Evolutionary conservation across 2,113 vertebrate species (phyloP).

Genomic region (Haplochromis burtoni): DNA sequence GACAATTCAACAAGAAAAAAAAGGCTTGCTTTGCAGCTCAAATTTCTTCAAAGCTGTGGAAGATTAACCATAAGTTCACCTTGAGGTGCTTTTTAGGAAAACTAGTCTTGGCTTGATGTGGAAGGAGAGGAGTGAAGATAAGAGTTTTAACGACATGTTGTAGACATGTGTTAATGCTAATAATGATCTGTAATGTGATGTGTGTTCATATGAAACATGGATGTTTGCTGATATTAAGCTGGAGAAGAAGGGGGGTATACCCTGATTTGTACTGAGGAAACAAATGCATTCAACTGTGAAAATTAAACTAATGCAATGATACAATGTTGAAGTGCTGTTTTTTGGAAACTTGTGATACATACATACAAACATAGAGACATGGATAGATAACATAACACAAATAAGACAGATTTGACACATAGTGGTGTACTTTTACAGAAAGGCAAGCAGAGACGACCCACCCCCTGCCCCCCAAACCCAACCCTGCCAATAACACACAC

Average conservation of each 20-base stretch:
- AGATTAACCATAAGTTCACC: neutral
- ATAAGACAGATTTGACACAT: neutral
- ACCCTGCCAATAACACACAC: neutral
- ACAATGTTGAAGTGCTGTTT: neutral
- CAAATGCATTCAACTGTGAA: constrained; percentile 36
- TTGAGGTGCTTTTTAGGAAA: constrained; percentile 14
- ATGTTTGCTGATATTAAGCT: constrained; percentile 13
- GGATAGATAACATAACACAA: neutral
- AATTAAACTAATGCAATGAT: constrained; percentile 40
- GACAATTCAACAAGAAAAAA: neutral
- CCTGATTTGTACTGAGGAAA: neutral
- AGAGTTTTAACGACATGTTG: constrained; percentile 5
- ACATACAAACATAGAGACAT: neutral
- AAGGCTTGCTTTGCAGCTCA: neutral
- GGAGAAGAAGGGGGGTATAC: neutral
- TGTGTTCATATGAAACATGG: constrained; percentile 31
- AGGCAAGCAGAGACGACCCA: neutral
- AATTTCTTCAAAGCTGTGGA: neutral
- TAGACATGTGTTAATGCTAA: constrained; percentile 13
- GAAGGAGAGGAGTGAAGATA: neutral
- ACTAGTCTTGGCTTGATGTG: neutral
- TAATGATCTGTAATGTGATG: constrained; percentile 20
- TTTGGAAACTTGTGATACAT: neutral
- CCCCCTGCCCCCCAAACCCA: neutral
- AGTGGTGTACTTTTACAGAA: neutral